Evolutionary conservation across 2,888 invertebrate genomes (phyloP), one percentile per base, ranked within the genome.

Genomic region (Phlogophora meticulosa): DNA sequence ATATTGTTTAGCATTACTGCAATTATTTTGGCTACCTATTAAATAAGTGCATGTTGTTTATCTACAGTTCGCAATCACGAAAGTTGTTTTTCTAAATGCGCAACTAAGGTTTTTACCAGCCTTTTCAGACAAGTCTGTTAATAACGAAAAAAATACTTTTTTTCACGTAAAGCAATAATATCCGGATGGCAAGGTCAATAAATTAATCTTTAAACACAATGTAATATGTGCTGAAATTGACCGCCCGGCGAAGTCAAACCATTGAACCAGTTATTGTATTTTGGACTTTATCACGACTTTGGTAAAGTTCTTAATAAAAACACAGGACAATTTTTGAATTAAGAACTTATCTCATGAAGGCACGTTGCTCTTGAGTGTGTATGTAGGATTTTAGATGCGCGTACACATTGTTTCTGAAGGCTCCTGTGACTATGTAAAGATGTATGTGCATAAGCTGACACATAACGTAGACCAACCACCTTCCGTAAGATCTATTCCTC

Each of bases 31-130:
- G 10, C 45, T 60, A 10, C 7, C 13, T 60, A 45, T 22, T 62
- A 45, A 55, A 46, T 42, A 58, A 48, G 24, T 78, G 76, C 79
- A 76, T 76, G 75, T 28, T 45, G 28, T 45, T 51, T 51, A 20
- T 64, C 17, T 66, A n/a, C 28, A 38, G 36, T 38, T 38, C 11
- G 28, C 36, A 42, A 22, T 48, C 10, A 48, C 38, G 5, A 28
- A 4, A 53, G 36, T 10, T 38, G 36, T 11, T 48, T 48, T 53
- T 52, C 7, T 32, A n/a, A 40, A 64, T 22, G 11, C n/a, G 4
- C n/a, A 17, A 11, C 24, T 5, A 53, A 32, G 40, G 7, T 48
- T 5, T 48, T 4, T 20, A 24, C 52, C 15, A 11, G 36, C 28
- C 28, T 48, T 72, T n/a, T 2, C 28, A 36, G 34, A 62, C 46